A percentile compares a stretch with the other conserved stretches of the same genome.
phyloP scores from a whole-genome alignment of 2,888 invertebrate species.

The Dendrolimus pini region DNA sequence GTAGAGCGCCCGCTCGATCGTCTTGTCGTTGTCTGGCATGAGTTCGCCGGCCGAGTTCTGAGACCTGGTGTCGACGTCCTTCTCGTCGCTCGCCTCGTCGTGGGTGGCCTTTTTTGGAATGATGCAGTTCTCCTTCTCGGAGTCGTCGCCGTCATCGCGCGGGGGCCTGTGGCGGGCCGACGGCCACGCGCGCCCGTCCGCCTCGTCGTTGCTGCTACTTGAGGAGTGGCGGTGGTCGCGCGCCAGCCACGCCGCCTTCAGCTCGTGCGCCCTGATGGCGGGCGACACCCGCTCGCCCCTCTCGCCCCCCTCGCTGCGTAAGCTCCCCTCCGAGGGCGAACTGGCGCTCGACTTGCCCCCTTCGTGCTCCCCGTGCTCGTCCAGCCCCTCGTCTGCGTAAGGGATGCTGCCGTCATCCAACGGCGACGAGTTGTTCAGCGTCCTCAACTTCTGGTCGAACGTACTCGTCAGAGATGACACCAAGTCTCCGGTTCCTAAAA shows the following conservation, averaged over 20 bases:
- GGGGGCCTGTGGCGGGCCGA: slow-evolving; percentile 18
- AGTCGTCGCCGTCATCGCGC: slow-evolving; percentile 48
- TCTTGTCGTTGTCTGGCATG: slow-evolving; percentile 61
- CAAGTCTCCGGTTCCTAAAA: slow-evolving; percentile 88
- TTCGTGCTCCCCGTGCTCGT: slow-evolving; percentile 54
- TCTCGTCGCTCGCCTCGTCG: slow-evolving; percentile 62
- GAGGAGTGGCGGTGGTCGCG: slow-evolving; percentile 56
- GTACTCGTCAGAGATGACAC: slow-evolving; percentile 89
- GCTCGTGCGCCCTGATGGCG: slow-evolving; percentile 50
- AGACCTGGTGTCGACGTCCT: slow-evolving; percentile 85
- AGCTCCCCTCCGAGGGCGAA: slow-evolving; percentile 45
- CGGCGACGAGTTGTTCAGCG: slow-evolving; percentile 81
- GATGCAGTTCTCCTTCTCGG: slow-evolving; percentile 57
- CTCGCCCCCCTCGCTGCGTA: slow-evolving; percentile 16
- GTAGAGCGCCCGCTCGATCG: slow-evolving; percentile 26
- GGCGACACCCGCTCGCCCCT: slow-evolving; percentile 29
- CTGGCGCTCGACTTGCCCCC: slow-evolving; percentile 47
- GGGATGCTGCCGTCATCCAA: slow-evolving; percentile 82
- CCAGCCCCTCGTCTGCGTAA: slow-evolving; percentile 82
- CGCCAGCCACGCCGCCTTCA: slow-evolving; percentile 66
- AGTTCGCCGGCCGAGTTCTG: slow-evolving; percentile 59
- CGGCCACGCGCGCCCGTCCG: slow-evolving; percentile 26
- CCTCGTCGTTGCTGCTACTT: slow-evolving; percentile 48
- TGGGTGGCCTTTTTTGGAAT: slow-evolving; percentile 20
- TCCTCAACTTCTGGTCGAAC: slow-evolving; percentile 88